Evolutionary conservation across 2,888 invertebrate genomes (phyloP).

Genomic region (Pristionchus exspectatus): DNA sequence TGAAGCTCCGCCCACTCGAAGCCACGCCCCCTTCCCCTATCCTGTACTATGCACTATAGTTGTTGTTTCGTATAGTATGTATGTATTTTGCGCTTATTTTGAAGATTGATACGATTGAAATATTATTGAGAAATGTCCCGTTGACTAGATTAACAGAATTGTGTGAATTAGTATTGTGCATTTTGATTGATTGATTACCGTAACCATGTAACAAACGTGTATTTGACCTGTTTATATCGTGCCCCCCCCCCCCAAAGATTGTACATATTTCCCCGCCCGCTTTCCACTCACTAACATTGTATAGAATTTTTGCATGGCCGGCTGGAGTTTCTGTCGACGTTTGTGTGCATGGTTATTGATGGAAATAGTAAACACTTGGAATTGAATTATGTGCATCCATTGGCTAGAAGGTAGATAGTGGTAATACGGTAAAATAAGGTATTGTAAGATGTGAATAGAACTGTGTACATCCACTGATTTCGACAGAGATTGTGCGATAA

Average conservation of each 20-base stretch:
- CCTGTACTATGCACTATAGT: conserved; percentile 13
- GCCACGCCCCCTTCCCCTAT: neutral
- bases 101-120: neutral
- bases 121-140: neutral
- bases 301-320: conserved; percentile 14
- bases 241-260: too few species aligned
- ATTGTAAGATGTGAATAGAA: neutral
- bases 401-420: too few species aligned
- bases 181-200: neutral
- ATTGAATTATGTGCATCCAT: too few species aligned
- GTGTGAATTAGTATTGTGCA: neutral
- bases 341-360: neutral
- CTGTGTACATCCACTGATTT: neutral
- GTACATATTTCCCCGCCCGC: neutral
- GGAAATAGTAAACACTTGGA: conserved; percentile 18
- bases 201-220: neutral
- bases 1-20: conserved; percentile 34
- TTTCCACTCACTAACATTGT: conserved; percentile 16
- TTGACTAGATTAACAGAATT: neutral
- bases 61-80: neutral
- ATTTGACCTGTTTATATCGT: neutral
- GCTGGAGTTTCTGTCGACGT: neutral
- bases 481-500: neutral
- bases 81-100: neutral
- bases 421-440: too few species aligned